A percentile compares a stretch with the other conserved stretches of the same genome.
These are phyloP conservation scores for Polymixis flavicincta DNA, from an alignment of 2,888 invertebrate species.

Conservation along the genomic window DNA sequence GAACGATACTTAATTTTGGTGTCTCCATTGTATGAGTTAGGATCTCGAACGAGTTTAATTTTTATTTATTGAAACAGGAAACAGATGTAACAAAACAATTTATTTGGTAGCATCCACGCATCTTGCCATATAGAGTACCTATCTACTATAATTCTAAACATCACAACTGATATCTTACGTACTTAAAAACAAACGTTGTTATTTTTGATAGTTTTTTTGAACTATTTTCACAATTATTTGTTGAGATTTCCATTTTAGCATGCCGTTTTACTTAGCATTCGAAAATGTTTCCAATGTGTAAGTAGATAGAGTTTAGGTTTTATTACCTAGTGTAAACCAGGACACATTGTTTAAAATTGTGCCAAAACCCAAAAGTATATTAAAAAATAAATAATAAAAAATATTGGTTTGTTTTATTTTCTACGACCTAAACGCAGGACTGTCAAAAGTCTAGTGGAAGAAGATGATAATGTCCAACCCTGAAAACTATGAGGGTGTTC, in stretches of 20 bases:
- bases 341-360: slow-evolving; percentile 90
- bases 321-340: slow-evolving; percentile 88
- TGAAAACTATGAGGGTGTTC: neutral
- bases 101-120: slow-evolving; percentile 60
- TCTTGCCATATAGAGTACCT: slow-evolving; percentile 73
- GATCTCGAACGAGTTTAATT: slow-evolving; percentile 82
- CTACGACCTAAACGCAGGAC: slow-evolving; percentile 9
- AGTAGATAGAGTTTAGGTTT: slow-evolving; percentile 88
- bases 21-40: slow-evolving; percentile 74
- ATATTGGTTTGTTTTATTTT: slow-evolving; percentile 77
- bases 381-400: slow-evolving; percentile 87
- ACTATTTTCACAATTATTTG: slow-evolving; percentile 65
- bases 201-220: slow-evolving; percentile 71
- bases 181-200: slow-evolving; percentile 69
- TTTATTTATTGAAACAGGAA: slow-evolving; percentile 78
- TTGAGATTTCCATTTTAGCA: slow-evolving; percentile 64
- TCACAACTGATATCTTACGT: slow-evolving; percentile 65
- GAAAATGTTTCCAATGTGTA: slow-evolving; percentile 81
- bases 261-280: slow-evolving; percentile 75
- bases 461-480: too few species aligned
- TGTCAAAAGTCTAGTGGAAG: neutral
- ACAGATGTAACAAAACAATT: slow-evolving; percentile 59
- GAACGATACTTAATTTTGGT: slow-evolving; percentile 79
- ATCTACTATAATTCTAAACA: slow-evolving; percentile 61
- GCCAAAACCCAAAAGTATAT: slow-evolving; percentile 91